A percentile compares a stretch with the other conserved stretches of the same genome.
Evolutionary conservation across 1,140 invertebrate genomes (phyloP).

Genomic region (Eriocheir sinensis): DNA sequence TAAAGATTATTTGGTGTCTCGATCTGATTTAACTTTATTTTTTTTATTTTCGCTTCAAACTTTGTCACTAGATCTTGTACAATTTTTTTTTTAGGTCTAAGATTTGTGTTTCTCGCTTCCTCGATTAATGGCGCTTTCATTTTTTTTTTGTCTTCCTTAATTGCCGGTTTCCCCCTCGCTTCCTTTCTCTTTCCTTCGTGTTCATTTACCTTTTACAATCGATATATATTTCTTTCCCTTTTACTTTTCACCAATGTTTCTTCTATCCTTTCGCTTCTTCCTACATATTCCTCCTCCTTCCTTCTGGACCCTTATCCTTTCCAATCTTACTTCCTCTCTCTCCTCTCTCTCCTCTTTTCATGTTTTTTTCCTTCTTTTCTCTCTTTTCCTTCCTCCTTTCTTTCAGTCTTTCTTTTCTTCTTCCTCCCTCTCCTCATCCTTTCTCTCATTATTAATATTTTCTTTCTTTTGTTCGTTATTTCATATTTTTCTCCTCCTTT

Average conservation of each 20-base stretch:
- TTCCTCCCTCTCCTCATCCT: not conserved
- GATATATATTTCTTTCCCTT: not conserved
- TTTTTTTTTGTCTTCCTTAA: not conserved
- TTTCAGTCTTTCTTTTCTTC: not conserved
- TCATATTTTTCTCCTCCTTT: no score
- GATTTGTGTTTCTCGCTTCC: no score
- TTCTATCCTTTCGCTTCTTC: not conserved
- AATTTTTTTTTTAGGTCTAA: not conserved
- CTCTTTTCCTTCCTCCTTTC: not conserved
- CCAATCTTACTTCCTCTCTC: no score
- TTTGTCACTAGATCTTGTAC: not conserved
- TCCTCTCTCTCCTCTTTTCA: not conserved
- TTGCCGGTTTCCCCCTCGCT: not conserved
- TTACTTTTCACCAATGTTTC: no score
- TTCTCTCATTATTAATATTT: no score
- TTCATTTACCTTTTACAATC: not conserved
- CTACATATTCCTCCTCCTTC: not conserved
- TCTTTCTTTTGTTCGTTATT: no score
- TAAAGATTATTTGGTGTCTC: no score
- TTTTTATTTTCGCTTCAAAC: no score
- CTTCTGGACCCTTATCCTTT: not conserved
- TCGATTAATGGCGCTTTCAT: not conserved
- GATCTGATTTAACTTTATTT: no score
- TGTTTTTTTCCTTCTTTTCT: not conserved
- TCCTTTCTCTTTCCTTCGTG: not conserved